Percentiles rank a stretch among this genome's conserved stretches.
These are phyloP conservation scores for Trogon melanurus DNA, from an alignment of 2,113 vertebrate genomes.

Conservation along the genomic window DNA sequence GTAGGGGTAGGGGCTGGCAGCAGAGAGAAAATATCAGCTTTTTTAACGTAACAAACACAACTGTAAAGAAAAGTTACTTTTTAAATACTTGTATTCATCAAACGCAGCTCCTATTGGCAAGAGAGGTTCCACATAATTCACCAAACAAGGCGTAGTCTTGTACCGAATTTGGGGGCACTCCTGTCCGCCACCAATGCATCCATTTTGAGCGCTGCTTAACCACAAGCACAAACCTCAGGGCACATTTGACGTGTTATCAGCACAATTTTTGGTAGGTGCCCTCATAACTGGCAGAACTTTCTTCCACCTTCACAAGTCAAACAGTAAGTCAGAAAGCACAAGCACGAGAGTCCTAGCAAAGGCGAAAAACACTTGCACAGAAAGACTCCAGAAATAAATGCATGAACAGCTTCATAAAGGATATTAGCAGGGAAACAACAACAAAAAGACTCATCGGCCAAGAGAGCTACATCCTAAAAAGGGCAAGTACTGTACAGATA, in stretches of 20 bases:
- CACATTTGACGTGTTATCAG: not conserved
- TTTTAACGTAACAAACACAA: not conserved
- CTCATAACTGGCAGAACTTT: too few species aligned
- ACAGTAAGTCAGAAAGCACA: not conserved
- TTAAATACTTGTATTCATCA: too few species aligned
- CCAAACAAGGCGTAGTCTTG: not conserved
- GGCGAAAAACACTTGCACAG: not conserved
- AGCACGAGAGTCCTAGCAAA: not conserved
- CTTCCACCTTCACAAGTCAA: not conserved
- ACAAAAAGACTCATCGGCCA: not conserved
- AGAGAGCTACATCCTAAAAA: slow-evolving; percentile 8
- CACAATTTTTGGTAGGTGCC: not conserved
- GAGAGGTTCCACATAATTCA: not conserved
- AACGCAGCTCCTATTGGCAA: not conserved
- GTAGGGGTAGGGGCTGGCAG: not conserved
- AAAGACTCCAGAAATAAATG: not conserved
- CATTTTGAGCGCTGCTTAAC: not conserved
- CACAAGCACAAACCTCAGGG: not conserved
- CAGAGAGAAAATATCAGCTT: not conserved
- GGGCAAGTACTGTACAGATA: not conserved
- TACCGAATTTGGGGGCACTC: not conserved
- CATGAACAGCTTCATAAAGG: not conserved
- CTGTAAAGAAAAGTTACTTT: not conserved
- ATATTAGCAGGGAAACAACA: not conserved
- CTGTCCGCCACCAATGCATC: not conserved